Conservation (phyloP, 2,797 vertebrate genomes). For the Pyrocephalus nanus region DNA sequence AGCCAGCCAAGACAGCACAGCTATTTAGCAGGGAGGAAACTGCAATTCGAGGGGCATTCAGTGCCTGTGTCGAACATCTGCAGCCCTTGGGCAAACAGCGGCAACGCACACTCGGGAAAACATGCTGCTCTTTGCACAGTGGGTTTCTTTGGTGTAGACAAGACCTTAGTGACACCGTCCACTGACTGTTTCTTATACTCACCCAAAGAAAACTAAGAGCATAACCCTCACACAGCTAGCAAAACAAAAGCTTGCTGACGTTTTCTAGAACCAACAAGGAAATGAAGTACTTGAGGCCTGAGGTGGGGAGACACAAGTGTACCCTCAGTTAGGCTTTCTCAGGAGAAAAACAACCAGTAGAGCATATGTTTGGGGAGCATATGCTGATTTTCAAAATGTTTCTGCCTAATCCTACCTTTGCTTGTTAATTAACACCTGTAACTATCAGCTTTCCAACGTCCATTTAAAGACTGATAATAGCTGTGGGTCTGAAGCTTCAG, state of each 20-base stretch:
- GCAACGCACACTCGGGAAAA: background rate
- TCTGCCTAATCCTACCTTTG: background rate
- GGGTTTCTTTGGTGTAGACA: background rate
- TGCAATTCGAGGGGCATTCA: background rate
- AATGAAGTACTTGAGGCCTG: background rate
- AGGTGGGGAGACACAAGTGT: background rate
- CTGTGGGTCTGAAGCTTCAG: background rate
- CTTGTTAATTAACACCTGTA: background rate
- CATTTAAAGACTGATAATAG: background rate
- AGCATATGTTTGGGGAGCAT: background rate
- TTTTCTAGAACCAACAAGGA: background rate
- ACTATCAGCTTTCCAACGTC: background rate
- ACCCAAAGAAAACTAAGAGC: background rate
- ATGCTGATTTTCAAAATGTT: background rate
- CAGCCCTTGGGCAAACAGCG: background rate
- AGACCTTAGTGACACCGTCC: background rate
- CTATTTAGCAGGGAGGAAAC: background rate
- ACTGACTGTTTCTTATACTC: background rate
- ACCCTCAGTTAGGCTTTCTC: background rate
- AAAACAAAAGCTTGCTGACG: background rate
- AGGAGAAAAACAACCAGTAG: background rate
- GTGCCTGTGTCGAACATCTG: background rate
- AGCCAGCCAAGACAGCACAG: background rate
- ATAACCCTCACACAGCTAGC: background rate
- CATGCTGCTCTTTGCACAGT: background rate